Conservation (phyloP, 2,113 vertebrate genomes). For the Syrmaticus mikado region DNA sequence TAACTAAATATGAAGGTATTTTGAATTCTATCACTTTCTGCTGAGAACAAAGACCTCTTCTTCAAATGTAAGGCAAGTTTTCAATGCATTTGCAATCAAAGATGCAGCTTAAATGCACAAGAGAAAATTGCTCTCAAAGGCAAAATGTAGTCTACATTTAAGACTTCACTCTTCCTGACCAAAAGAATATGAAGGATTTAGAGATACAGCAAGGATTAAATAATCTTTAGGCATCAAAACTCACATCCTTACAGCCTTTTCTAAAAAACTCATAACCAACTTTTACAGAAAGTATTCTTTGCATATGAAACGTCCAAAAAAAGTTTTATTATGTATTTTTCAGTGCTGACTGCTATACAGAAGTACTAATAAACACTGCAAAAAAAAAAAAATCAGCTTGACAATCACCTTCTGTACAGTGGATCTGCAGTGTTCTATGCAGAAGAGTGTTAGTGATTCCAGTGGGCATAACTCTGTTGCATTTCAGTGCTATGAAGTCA, state of each 20-base stretch:
- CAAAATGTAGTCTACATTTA: neutral
- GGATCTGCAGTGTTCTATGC: neutral
- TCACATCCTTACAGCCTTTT: neutral
- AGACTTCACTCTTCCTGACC: neutral
- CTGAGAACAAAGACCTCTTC: neutral
- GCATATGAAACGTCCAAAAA: fast-evolving
- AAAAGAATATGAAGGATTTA: neutral
- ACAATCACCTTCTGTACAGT: neutral
- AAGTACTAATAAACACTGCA: neutral
- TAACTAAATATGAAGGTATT: neutral
- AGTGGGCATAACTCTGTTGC: neutral
- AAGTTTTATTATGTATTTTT: neutral
- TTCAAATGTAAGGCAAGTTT: neutral
- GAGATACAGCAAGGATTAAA: neutral
- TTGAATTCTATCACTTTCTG: neutral
- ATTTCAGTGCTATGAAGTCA: neutral
- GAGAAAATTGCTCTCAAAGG: neutral
- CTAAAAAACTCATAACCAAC: neutral
- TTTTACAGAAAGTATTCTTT: neutral
- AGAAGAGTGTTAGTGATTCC: neutral
- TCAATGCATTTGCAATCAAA: neutral
- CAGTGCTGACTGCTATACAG: neutral
- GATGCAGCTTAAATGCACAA: neutral
- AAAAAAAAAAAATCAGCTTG: neutral
- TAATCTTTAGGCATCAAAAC: neutral